Evolutionary conservation across 2,113 vertebrate species (phyloP), one percentile per base, ranked within the genome.

Genomic region (Myocastor coypus): DNA sequence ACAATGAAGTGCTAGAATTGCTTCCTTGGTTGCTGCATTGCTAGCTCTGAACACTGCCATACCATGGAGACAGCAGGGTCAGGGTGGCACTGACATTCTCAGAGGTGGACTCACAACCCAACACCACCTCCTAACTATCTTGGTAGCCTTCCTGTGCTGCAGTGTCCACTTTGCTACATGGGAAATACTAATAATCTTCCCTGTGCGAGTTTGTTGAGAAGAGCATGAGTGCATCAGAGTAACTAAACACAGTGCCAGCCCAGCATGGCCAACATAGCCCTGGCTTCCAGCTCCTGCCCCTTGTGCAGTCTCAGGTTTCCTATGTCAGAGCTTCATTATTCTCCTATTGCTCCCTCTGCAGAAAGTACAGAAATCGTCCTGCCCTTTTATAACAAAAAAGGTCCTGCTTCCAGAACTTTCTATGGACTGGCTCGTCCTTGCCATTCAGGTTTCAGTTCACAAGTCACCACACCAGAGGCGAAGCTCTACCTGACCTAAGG

Each of bases 351-450:
- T 57, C 42, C 16, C 34, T 92, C 20, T 55, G 64, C 30, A 55
- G 78, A 86, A 91, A 52, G 20, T 0, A 82, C 0, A 89, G 61
- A 52, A 14, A 42, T 75, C 69, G 42, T 32, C 78, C 32, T 78
- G 16, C 7, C 30, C 55, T 19, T 0, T 46, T 57, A 42, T 42
- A 86, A 40, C 9, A 69, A 32, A 12, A 88, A 63, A 78, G 7
- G 10, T 20, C 78, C 42, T 82, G 71, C n/a, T 94, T 91, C 71
- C 42, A 78, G 68, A 96, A 93, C 40, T 73, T 93, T 69, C 57
- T 68, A n/a, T 4, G 7, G 37, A 7, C 28, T 16, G 37, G 26
- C 14, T 83, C 28, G 32, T 69, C 66, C 46, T 81, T 57, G 46
- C 40, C 42, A 40, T 57, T 46, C 0, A 37, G 13, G n/a, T 69